Evolutionary conservation across 2,888 invertebrate species (phyloP).

Genomic region (Leucoptera coffeella): DNA sequence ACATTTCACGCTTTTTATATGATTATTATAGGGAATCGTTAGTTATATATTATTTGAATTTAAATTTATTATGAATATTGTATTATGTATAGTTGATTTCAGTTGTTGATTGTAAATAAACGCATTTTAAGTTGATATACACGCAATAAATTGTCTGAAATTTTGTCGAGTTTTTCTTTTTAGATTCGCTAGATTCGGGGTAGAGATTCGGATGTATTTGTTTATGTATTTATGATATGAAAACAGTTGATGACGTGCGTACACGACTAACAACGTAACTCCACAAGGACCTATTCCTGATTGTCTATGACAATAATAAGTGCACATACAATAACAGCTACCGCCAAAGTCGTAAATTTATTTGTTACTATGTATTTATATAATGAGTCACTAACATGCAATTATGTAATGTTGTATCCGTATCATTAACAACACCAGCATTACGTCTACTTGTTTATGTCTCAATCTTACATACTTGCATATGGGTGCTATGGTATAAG

Average conservation of each 20-base stretch:
- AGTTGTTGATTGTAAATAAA: constrained; percentile 49
- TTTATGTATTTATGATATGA: constrained; percentile 1
- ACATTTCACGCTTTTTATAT: constrained; percentile 42
- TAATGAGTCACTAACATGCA: constrained; percentile 55
- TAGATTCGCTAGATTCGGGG: constrained; percentile 18
- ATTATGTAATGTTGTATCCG: constrained; percentile 35
- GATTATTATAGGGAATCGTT: too few species aligned
- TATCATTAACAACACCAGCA: not conserved
- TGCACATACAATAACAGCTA: constrained; percentile 50
- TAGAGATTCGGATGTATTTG: not conserved
- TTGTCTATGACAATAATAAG: constrained; percentile 41
- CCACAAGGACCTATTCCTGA: constrained; percentile 54
- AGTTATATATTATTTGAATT: too few species aligned
- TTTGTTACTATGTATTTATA: constrained; percentile 51
- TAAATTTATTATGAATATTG: too few species aligned
- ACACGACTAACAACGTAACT: constrained; percentile 49
- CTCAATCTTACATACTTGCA: constrained; percentile 47
- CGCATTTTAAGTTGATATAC: constrained; percentile 47
- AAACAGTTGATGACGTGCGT: constrained; percentile 50
- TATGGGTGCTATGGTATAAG: constrained; percentile 46
- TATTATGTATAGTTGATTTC: too few species aligned
- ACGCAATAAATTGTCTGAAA: constrained; percentile 50
- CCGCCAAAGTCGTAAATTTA: constrained; percentile 43
- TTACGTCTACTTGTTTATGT: constrained; percentile 20
- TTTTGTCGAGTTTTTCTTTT: constrained; percentile 28